Base-by-base conservation (phyloP, 1,140 invertebrate genomes). In the Cardiocondyla obscurior region DNA sequence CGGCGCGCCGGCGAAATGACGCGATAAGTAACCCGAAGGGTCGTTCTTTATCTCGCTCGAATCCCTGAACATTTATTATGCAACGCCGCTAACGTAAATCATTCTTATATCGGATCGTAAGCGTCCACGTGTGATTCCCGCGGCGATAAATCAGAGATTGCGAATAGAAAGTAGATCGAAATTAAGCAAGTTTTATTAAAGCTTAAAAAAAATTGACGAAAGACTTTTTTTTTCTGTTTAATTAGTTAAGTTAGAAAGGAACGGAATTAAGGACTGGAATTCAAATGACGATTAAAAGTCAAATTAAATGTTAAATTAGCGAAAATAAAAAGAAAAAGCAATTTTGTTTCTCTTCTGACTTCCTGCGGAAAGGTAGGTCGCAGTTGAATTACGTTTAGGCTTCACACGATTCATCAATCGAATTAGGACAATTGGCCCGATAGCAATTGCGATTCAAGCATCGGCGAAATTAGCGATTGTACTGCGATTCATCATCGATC, bases 401-500 rank as follows among this genome's bases (percentile, higher is more conserved):
- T 77, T 14, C 19, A 10, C 12, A 7, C 25, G 25, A 16, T n/a
- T 73, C 42, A 25, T 73, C 58, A 46, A 73, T 36, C 53, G 10
- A 55, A 19, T 12, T 25, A 2, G 19, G 5, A 14, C 30, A 39
- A 36, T 16, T 42, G 60, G 14, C 12, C 39, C 10, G 12, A 22
- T 14, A 30, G 33, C 44, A 25, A 67, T 77, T 51, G 19, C 30
- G 16, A 42, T 4, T 44, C 58, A 42, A 57, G 60, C 51, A 22
- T 10, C 79, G 57, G 28, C 55, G 84, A 67, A 79, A 86, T 46
- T 79, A 76, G 58, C 81, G 81, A 86, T 86, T 49, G 44, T 49
- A 22, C 58, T n/a, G 39, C 28, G 22, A 87, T 87, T 25, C 58
- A 72, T 86, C 65, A 84, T 87, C 81, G 85, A 86, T 83, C 84